Conservation (phyloP, 2,797 vertebrate species). For the Macrochelys suwanniensis region DNA sequence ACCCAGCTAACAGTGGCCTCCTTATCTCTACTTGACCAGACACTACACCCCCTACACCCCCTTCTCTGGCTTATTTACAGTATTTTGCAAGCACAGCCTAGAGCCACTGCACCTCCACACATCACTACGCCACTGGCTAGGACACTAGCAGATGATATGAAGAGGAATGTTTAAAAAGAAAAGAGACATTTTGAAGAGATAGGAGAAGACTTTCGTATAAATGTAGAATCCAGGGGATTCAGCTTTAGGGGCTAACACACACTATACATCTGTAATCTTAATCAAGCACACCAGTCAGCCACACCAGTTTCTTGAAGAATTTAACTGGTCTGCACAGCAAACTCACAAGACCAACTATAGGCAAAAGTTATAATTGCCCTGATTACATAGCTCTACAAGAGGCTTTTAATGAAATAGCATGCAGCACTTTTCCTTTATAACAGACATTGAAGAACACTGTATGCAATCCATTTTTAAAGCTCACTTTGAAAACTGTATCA, state of each 20-base stretch:
- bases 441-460: conserved; percentile 41
- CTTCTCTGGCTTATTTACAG: neutral
- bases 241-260: neutral
- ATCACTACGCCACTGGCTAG: neutral
- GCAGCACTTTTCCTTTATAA: conserved; percentile 54
- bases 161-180: neutral
- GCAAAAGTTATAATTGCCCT: conserved; percentile 60
- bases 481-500: conserved; percentile 36
- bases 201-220: conserved; percentile 32
- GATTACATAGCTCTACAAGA: conserved; percentile 58
- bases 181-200: conserved; percentile 6
- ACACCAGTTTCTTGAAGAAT: conserved; percentile 28
- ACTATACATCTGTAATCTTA: conserved; percentile 16
- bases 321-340: conserved; percentile 55
- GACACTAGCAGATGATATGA: neutral
- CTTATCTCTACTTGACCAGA: neutral
- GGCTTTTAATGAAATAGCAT: conserved; percentile 45
- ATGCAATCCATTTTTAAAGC: conserved; percentile 57
- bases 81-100: neutral
- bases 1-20: neutral
- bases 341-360: conserved; percentile 49
- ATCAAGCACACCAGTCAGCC: conserved; percentile 29
- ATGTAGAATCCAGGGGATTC: neutral
- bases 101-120: neutral
- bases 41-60: neutral